Percentiles rank a stretch among this genome's conserved stretches.
These are phyloP conservation scores for Cyphomyrus plagiostoma DNA, from an alignment of 2,113 vertebrate species.

Conservation along the genomic window DNA sequence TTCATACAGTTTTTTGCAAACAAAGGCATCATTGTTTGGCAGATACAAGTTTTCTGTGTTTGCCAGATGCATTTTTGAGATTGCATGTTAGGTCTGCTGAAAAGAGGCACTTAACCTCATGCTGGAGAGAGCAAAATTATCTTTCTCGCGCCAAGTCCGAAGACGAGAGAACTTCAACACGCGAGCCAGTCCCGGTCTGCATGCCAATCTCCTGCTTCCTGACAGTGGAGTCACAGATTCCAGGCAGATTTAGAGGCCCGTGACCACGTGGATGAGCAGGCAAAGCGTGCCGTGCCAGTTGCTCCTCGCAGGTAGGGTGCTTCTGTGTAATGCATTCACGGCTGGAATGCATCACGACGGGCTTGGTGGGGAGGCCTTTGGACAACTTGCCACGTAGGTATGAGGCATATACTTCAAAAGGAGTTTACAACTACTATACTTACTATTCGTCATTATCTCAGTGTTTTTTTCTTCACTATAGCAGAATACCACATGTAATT, in stretches of 20 bases:
- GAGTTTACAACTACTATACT: background rate
- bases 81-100: background rate
- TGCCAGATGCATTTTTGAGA: background rate
- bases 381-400: background rate
- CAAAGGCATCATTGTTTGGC: background rate
- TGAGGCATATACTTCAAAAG: background rate
- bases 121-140: background rate
- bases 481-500: background rate
- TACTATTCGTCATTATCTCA: background rate
- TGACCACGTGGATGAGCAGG: too few relatives aligned
- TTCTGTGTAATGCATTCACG: background rate
- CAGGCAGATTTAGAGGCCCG: background rate
- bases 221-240: background rate
- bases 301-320: background rate
- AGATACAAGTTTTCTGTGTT: constrained; percentile 1
- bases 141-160: background rate
- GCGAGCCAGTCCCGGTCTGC: background rate
- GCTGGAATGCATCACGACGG: background rate
- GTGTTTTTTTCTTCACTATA: background rate
- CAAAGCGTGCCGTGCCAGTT: background rate
- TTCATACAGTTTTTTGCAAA: background rate
- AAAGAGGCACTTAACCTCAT: background rate
- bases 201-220: background rate
- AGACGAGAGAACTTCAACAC: background rate
- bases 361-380: background rate